Conservation (phyloP, 2,113 vertebrate species). For the Galemys pyrenaicus region DNA sequence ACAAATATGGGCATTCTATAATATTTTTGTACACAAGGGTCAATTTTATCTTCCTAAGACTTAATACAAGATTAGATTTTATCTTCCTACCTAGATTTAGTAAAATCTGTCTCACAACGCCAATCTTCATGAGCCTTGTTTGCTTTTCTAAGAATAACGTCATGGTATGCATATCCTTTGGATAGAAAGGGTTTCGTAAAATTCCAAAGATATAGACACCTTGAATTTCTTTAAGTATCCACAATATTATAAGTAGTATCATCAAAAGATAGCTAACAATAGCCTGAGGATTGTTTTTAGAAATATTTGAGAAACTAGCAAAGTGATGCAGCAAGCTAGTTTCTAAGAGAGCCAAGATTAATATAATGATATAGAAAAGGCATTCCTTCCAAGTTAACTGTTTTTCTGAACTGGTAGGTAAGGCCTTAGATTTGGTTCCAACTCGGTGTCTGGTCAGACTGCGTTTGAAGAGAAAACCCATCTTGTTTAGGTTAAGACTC, state of each 20-base stretch:
- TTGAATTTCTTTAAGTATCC: constrained; percentile 94
- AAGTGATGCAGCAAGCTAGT: constrained; percentile 91
- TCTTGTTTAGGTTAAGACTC: constrained; percentile 94
- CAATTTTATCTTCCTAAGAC: constrained; percentile 86
- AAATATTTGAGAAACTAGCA: constrained; percentile 81
- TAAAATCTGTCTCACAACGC: constrained; percentile 91
- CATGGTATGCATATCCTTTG: constrained; percentile 90
- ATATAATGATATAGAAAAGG: constrained; percentile 87
- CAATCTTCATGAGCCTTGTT: constrained; percentile 89
- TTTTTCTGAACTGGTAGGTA: constrained; percentile 80
- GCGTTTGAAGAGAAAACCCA: constrained; percentile 85
- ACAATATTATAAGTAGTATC: constrained; percentile 87
- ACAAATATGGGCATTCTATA: background rate
- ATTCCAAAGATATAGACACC: constrained; percentile 93
- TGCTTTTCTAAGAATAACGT: constrained; percentile 91
- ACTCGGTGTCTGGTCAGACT: constrained; percentile 76
- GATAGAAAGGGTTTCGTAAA: constrained; percentile 95
- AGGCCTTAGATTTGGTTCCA: constrained; percentile 78
- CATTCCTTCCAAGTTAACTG: constrained; percentile 88
- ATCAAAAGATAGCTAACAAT: constrained; percentile 91
- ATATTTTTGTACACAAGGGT: background rate
- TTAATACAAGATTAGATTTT: constrained; percentile 82
- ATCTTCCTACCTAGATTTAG: constrained; percentile 92
- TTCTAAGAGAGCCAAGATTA: constrained; percentile 89
- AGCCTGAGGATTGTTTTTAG: constrained; percentile 86